A percentile compares a stretch with the other conserved stretches of the same genome.
Conservation (phyloP, 2,113 vertebrate genomes). For the Corythoichthys intestinalis region DNA sequence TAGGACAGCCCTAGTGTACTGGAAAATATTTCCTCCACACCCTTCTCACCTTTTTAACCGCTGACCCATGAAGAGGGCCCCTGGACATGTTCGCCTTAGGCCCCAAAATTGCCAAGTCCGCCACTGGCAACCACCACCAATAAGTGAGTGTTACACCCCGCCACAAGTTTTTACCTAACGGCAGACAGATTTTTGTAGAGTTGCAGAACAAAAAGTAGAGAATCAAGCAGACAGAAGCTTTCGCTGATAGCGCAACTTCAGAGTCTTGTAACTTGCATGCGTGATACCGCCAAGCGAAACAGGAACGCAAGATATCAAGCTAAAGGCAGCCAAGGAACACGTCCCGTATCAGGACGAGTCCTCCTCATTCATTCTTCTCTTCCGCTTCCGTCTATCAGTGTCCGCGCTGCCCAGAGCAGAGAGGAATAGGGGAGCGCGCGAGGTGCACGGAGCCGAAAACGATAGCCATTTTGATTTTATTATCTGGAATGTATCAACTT, state of each 20-base stretch:
- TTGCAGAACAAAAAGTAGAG: not conserved
- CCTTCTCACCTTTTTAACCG: no score
- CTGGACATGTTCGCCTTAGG: no score
- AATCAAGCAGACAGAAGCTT: conserved; percentile 13
- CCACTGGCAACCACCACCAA: no score
- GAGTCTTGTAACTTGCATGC: conserved; percentile 26
- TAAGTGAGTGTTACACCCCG: no score
- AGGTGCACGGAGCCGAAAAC: conserved; percentile 50
- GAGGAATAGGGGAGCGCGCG: conserved; percentile 23
- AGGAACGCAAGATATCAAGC: conserved; percentile 38
- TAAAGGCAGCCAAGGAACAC: conserved; percentile 17
- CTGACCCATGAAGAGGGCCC: no score
- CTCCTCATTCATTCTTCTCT: conserved; percentile 45
- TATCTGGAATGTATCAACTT: conserved; percentile 73
- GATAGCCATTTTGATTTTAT: conserved; percentile 70
- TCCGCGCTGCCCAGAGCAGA: conserved; percentile 53
- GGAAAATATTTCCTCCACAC: no score
- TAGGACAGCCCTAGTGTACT: no score
- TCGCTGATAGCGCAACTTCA: conserved; percentile 34
- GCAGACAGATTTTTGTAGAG: no score
- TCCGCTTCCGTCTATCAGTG: conserved; percentile 50
- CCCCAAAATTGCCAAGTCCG: no score
- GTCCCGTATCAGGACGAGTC: conserved; percentile 25
- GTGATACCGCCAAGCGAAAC: conserved; percentile 34
- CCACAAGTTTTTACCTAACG: no score